Conservation (phyloP, 2,797 vertebrate species). For the Pseudomugil gertrudae region DNA sequence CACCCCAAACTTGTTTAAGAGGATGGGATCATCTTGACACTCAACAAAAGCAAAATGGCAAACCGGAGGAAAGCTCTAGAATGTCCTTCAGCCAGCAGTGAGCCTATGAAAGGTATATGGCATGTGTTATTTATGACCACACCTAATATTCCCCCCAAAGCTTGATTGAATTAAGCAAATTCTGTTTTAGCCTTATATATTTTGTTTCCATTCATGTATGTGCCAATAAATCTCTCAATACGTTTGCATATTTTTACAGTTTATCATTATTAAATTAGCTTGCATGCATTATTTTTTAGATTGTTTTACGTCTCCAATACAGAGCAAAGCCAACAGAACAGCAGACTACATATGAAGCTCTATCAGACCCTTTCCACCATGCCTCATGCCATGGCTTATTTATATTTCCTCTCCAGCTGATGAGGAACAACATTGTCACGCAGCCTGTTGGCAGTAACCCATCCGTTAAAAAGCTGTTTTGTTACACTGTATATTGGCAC, state of each 20-base stretch:
- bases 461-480: neutral
- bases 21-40: too few relatives aligned
- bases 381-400: slow-evolving; percentile 35
- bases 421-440: slow-evolving; percentile 1
- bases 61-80: neutral
- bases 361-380: slow-evolving; percentile 11
- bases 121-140: neutral
- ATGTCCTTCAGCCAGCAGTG: neutral
- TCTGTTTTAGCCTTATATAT: neutral
- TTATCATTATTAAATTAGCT: neutral
- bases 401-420: slow-evolving; percentile 39
- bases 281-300: neutral
- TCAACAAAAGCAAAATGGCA: neutral
- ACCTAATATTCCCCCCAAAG: neutral
- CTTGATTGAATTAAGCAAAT: neutral
- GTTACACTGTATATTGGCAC: neutral
- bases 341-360: slow-evolving; percentile 18
- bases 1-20: too few relatives aligned
- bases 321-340: slow-evolving; percentile 21
- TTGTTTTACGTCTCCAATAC: neutral
- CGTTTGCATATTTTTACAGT: neutral
- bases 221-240: neutral
- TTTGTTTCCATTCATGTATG: too few relatives aligned
- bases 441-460: neutral
- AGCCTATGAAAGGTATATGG: neutral